Conservation (phyloP, 2,797 vertebrate genomes). For the Syndactyla subalaris region DNA sequence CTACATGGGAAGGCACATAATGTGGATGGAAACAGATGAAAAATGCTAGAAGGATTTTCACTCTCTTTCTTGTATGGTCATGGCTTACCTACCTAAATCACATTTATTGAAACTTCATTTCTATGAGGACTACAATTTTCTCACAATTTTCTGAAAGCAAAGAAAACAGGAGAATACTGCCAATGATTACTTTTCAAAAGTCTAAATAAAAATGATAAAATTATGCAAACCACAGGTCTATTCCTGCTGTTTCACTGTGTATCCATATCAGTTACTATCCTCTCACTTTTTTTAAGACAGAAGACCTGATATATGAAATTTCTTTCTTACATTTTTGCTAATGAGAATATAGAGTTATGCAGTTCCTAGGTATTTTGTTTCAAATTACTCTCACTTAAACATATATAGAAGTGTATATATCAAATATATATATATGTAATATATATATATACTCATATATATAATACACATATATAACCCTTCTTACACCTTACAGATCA, state of each 20-base stretch:
- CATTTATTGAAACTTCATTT: background rate
- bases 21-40: background rate
- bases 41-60: background rate
- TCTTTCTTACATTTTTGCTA: background rate
- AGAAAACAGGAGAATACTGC: background rate
- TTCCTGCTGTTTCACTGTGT: background rate
- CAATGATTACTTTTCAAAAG: background rate
- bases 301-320: background rate
- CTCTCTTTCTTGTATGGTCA: background rate
- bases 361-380: background rate
- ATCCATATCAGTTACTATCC: background rate
- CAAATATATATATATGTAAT: background rate
- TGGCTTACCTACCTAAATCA: background rate
- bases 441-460: background rate
- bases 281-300: background rate
- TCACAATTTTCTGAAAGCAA: background rate
- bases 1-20: background rate
- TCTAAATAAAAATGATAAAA: background rate
- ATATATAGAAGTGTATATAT: background rate
- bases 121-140: background rate
- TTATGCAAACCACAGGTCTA: background rate
- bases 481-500: background rate
- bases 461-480: background rate
- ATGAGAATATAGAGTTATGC: background rate
- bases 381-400: background rate